A percentile compares a stretch with the other conserved stretches of the same genome.
phyloP scores from a whole-genome alignment of 37 sponge, comb jelly and placozoan genomes.

The Ianthella basta region DNA sequence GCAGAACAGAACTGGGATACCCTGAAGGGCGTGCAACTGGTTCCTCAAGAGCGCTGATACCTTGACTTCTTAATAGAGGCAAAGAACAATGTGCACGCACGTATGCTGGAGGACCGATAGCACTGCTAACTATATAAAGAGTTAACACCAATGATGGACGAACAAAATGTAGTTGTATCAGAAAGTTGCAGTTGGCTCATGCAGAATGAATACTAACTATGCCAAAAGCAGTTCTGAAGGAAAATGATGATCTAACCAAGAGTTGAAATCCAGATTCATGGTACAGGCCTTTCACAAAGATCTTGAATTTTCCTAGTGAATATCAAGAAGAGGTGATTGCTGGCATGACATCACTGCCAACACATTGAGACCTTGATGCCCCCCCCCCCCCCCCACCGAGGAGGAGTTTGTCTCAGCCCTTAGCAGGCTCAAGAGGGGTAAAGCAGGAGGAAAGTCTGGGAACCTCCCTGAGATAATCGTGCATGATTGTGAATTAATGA shows the following conservation, averaged over 20 bases:
- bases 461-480: too few species aligned
- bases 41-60: too few species aligned
- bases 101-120: too few species aligned
- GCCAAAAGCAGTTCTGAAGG: constrained; percentile 38
- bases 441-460: constrained; percentile 53
- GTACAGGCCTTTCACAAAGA: constrained; percentile 34
- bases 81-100: too few species aligned
- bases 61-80: too few species aligned
- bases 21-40: too few species aligned
- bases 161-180: too few species aligned
- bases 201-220: not conserved
- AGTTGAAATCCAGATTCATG: constrained; percentile 24
- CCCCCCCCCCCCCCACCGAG: constrained; percentile 34
- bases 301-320: constrained; percentile 24
- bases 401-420: constrained; percentile 32
- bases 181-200: constrained; percentile 29
- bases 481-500: too few species aligned
- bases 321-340: not conserved
- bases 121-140: too few species aligned
- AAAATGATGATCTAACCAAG: constrained; percentile 38
- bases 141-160: constrained; percentile 42
- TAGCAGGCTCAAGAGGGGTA: constrained; percentile 33
- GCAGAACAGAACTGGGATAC: too few species aligned
- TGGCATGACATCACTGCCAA: not conserved
- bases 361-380: constrained; percentile 24